Evolutionary conservation across 2,113 vertebrate species (phyloP).

Genomic region (Zingel zingel): DNA sequence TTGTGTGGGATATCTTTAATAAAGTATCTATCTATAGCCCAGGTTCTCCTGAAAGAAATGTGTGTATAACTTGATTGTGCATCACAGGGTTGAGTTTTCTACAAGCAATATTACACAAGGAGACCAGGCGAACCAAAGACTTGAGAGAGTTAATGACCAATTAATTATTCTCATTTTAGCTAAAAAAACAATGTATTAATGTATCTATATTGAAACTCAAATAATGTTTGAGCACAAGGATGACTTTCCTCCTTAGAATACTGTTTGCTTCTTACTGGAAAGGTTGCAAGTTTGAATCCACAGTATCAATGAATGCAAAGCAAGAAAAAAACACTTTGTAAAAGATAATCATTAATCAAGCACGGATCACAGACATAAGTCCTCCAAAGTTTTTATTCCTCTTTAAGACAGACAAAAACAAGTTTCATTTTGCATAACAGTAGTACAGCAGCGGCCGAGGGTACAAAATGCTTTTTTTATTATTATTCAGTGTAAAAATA

Average conservation of each 20-base stretch:
- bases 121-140: too few species aligned
- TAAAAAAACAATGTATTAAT: too few species aligned
- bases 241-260: background rate
- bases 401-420: conserved; percentile 62
- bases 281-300: background rate
- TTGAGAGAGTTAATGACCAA: too few species aligned
- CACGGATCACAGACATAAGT: background rate
- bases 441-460: conserved; percentile 74
- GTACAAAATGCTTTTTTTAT: conserved; percentile 66
- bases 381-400: conserved; percentile 72
- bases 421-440: conserved; percentile 78
- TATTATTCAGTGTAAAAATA: conserved; percentile 81
- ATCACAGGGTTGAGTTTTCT: too few species aligned
- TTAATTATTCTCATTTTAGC: too few species aligned
- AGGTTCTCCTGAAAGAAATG: too few species aligned
- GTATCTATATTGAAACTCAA: too few species aligned
- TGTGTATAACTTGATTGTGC: too few species aligned
- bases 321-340: background rate
- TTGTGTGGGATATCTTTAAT: too few species aligned
- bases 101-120: too few species aligned
- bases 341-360: background rate
- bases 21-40: too few species aligned
- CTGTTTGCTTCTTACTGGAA: too few species aligned
- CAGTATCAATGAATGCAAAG: background rate
- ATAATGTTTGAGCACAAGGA: background rate